phyloP scores from a whole-genome alignment of 2,888 invertebrate species.

The Latrodectus hesperus region DNA sequence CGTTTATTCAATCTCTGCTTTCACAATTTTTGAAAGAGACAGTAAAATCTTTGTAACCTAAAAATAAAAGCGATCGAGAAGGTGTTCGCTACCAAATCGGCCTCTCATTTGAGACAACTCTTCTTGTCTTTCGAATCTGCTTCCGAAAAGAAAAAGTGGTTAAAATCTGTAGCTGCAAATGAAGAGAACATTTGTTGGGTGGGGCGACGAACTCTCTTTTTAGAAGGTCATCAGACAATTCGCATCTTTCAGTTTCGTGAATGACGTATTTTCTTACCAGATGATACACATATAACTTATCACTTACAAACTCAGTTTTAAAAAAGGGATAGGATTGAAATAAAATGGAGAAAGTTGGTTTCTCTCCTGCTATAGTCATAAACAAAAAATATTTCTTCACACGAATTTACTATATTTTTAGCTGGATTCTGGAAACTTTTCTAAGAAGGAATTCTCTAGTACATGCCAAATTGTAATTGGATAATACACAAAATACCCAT shows the following conservation, averaged over 20 bases:
- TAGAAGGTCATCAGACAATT: constrained; percentile 12
- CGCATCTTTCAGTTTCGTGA: constrained; percentile 10
- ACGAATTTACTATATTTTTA: too few species aligned
- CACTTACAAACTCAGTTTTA: too few species aligned
- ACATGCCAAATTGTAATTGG: too few species aligned
- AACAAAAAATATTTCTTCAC: too few species aligned
- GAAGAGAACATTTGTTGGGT: constrained; percentile 5
- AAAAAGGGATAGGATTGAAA: too few species aligned
- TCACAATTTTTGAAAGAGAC: constrained; percentile 12
- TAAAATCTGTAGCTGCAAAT: not conserved
- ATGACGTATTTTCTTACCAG: not conserved
- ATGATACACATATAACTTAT: too few species aligned
- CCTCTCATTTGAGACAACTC: not conserved
- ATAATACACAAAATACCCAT: too few species aligned
- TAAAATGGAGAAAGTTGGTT: too few species aligned
- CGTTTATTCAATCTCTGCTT: not conserved
- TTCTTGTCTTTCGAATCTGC: not conserved
- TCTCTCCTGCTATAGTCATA: too few species aligned
- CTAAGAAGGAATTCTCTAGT: too few species aligned
- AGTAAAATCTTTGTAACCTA: constrained; percentile 20
- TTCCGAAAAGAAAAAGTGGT: not conserved
- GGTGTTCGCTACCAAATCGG: not conserved
- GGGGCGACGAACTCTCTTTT: constrained; percentile 1
- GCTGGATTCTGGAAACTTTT: too few species aligned
- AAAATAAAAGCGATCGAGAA: constrained; percentile 21